phyloP scores from a whole-genome alignment of 2,797 vertebrate species.

The Oreochromis grahami region DNA sequence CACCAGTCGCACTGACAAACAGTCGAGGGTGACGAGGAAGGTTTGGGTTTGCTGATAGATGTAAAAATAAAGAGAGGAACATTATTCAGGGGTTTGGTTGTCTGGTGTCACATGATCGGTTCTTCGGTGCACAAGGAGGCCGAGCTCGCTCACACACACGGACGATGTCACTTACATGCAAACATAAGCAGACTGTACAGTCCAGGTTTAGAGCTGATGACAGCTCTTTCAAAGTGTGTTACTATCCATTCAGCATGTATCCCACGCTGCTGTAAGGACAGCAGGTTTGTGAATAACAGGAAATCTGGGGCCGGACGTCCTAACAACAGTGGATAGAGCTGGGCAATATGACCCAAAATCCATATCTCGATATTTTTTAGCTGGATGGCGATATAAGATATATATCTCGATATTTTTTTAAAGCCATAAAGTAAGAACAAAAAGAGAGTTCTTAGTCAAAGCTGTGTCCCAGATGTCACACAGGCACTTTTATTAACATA shows the following conservation, averaged over 20 bases:
- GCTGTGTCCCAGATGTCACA: no score
- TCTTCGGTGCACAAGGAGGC: accelerated
- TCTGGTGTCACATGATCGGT: accelerated
- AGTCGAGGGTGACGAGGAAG: not conserved
- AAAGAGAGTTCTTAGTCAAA: no score
- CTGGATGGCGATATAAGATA: no score
- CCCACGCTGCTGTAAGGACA: not conserved
- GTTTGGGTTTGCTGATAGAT: not conserved
- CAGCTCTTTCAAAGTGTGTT: not conserved
- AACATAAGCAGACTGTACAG: not conserved
- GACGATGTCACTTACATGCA: not conserved
- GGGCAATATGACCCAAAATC: no score
- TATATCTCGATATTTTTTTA: no score
- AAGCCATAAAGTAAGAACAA: no score
- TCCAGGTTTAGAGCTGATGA: not conserved
- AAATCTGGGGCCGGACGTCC: not conserved
- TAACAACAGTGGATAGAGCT: no score
- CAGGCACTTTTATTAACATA: no score
- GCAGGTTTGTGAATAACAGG: not conserved
- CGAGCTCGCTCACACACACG: not conserved
- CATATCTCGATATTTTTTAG: no score
- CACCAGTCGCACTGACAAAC: not conserved
- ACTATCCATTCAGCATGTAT: not conserved
- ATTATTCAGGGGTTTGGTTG: not conserved
- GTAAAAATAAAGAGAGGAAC: not conserved